Percentiles rank a stretch among this genome's conserved stretches.
Evolutionary conservation across 2,888 invertebrate genomes (phyloP).

Genomic region (Hirtodrosophila alboralis): DNA sequence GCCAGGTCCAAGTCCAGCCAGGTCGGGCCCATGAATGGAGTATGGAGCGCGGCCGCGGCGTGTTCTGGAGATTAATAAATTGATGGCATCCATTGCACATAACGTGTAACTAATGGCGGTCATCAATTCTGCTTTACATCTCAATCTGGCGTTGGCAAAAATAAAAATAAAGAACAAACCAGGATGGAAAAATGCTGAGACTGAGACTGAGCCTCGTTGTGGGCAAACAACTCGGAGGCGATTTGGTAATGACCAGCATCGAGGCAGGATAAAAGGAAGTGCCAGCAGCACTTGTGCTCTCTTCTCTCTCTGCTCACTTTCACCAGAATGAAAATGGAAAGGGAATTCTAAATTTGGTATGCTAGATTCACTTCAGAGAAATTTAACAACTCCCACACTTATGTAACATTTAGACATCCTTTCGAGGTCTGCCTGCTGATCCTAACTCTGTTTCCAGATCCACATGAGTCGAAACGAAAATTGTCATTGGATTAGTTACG

Average conservation of each 20-base stretch:
- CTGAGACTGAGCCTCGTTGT: slow-evolving; percentile 33
- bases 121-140: slow-evolving; percentile 85
- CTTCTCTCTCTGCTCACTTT: slow-evolving; percentile 59
- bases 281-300: slow-evolving; percentile 43
- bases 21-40: slow-evolving; percentile 51
- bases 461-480: slow-evolving; percentile 29
- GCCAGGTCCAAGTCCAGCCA: slow-evolving; percentile 42
- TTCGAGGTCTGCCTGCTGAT: slow-evolving; percentile 6
- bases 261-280: slow-evolving; percentile 51
- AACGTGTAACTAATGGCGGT: slow-evolving; percentile 85
- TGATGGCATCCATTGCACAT: slow-evolving; percentile 85
- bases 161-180: slow-evolving; percentile 14
- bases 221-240: slow-evolving; percentile 43
- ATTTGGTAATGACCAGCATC: slow-evolving; percentile 61
- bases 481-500: slow-evolving; percentile 66
- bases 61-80: slow-evolving; percentile 85
- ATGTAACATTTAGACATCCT: slow-evolving; percentile 42
- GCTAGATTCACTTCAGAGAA: slow-evolving; percentile 23
- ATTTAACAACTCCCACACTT: slow-evolving; percentile 21
- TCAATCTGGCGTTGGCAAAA: slow-evolving; percentile 84
- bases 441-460: slow-evolving; percentile 6
- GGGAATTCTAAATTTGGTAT: slow-evolving; percentile 36
- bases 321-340: slow-evolving; percentile 42
- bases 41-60: slow-evolving; percentile 73
- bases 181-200: slow-evolving; percentile 23